These are phyloP conservation scores for Cephalopterus ornatus DNA, from an alignment of 2,113 vertebrate species.

Conservation along the genomic window DNA sequence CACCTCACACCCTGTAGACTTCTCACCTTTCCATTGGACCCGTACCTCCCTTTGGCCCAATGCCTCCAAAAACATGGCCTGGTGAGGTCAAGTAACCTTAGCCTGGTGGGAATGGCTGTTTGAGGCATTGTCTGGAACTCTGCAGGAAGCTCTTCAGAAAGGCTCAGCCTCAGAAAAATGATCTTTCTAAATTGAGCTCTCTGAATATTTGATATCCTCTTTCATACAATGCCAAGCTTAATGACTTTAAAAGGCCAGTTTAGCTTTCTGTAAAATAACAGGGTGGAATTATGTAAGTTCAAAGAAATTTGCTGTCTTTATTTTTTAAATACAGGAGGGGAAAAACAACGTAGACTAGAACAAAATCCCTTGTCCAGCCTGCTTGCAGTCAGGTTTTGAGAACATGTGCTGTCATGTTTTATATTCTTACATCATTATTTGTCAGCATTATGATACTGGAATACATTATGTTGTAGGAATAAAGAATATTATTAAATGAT, in stretches of 20 bases:
- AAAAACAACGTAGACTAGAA: neutral
- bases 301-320: neutral
- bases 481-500: neutral
- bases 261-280: slow-evolving; percentile 25
- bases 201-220: slow-evolving; percentile 56
- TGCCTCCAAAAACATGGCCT: neutral
- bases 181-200: slow-evolving; percentile 36
- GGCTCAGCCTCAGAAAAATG: slow-evolving; percentile 34
- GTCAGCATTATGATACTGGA: neutral
- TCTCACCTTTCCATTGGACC: neutral
- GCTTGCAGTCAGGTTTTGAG: neutral
- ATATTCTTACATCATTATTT: neutral
- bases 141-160: slow-evolving; percentile 36
- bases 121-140: neutral
- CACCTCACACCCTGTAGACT: neutral
- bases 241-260: slow-evolving; percentile 32
- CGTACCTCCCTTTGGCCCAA: neutral
- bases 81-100: neutral
- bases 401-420: neutral
- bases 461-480: neutral
- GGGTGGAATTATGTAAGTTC: neutral
- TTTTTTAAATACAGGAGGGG: neutral
- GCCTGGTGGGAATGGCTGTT: neutral
- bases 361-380: neutral
- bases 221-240: slow-evolving; percentile 48